phyloP scores from a whole-genome alignment of 2,113 vertebrate genomes.

The Forbesichthys papilliferus region DNA sequence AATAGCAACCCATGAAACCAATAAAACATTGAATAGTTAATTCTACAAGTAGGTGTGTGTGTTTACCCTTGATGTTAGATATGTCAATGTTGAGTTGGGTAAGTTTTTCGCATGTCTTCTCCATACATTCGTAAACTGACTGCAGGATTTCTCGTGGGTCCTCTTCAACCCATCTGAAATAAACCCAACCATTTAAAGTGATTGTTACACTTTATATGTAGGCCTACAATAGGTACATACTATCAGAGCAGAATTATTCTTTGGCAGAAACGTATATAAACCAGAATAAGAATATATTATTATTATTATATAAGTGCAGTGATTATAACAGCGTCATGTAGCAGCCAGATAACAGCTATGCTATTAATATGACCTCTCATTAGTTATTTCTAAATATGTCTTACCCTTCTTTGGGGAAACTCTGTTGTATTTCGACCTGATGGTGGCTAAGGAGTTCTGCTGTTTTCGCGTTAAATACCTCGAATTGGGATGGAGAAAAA shows the following conservation, averaged over 20 bases:
- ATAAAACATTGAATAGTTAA: too few relatives aligned
- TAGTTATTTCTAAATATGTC: slow-evolving; percentile 23
- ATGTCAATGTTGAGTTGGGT: slow-evolving; percentile 89
- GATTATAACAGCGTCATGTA: too few relatives aligned
- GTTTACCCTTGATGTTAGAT: slow-evolving; percentile 92
- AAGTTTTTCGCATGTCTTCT: slow-evolving; percentile 93
- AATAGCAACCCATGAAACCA: too few relatives aligned
- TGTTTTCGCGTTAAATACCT: slow-evolving; percentile 97
- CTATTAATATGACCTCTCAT: too few relatives aligned
- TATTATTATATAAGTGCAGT: too few relatives aligned
- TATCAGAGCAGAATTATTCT: not conserved
- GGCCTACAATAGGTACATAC: not conserved
- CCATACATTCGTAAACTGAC: slow-evolving; percentile 96
- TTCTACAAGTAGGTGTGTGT: not conserved
- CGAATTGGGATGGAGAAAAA: not conserved
- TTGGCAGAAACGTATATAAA: too few relatives aligned
- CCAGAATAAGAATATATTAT: too few relatives aligned
- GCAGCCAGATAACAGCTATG: too few relatives aligned
- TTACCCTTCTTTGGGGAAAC: slow-evolving; percentile 96
- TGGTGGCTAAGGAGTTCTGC: slow-evolving; percentile 96
- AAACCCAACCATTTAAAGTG: not conserved
- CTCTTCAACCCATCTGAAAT: slow-evolving; percentile 92
- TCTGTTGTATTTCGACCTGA: slow-evolving; percentile 94
- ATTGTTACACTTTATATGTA: not conserved
- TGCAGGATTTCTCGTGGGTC: slow-evolving; percentile 93